A percentile compares a stretch with the other conserved stretches of the same genome.
phyloP scores from a whole-genome alignment of 2,888 invertebrate genomes.

The Homarus gammarus region DNA sequence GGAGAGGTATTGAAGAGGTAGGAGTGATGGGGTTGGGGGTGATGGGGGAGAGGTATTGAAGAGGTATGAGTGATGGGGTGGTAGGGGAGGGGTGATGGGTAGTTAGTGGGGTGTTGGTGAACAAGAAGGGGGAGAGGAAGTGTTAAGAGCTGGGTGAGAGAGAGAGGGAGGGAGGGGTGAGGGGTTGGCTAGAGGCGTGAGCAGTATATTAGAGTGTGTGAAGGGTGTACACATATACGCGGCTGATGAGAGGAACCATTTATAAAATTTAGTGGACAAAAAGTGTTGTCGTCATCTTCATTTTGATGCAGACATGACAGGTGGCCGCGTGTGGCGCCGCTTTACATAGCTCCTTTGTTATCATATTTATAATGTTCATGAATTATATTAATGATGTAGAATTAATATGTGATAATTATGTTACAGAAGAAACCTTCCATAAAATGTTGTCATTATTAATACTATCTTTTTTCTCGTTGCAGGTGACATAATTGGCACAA shows the following conservation, averaged over 20 bases:
- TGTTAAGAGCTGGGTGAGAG: too few species aligned
- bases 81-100: too few species aligned
- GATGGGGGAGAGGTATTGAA: too few species aligned
- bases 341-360: constrained; percentile 11
- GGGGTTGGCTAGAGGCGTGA: not conserved
- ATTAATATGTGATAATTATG: too few species aligned
- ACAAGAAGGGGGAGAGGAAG: too few species aligned
- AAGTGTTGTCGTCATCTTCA: constrained; percentile 30
- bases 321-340: constrained; percentile 25
- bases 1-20: too few species aligned
- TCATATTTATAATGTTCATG: not conserved
- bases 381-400: not conserved
- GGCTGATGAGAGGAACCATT: constrained; percentile 15
- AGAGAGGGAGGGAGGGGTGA: not conserved
- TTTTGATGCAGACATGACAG: constrained; percentile 53
- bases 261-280: constrained; percentile 27
- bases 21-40: too few species aligned
- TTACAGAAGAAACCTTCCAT: not conserved
- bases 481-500: constrained; percentile 45
- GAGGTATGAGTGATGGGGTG: too few species aligned
- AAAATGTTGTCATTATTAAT: not conserved
- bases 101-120: too few species aligned
- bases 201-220: not conserved
- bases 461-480: not conserved
- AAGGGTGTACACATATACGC: constrained; percentile 5